Percentiles rank a stretch among this genome's conserved stretches.
phyloP scores from a whole-genome alignment of 1,140 invertebrate species.

The Lepidurus packardi region DNA sequence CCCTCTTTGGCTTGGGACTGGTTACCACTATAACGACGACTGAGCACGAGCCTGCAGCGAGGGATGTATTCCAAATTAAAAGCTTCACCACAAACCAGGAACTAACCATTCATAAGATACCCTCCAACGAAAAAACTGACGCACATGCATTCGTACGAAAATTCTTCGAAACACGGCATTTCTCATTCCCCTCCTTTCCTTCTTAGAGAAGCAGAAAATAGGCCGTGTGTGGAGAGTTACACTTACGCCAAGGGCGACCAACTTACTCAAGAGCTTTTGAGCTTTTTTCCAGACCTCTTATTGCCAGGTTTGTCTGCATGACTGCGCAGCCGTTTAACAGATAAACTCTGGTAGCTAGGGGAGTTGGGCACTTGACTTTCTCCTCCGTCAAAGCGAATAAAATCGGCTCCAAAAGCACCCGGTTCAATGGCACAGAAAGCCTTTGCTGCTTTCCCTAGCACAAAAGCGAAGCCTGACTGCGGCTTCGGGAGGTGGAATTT shows the following conservation, averaged over 20 bases:
- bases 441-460: background rate
- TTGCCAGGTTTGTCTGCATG: background rate
- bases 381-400: background rate
- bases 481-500: background rate
- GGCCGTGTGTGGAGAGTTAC: background rate
- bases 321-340: background rate
- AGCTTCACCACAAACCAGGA: background rate
- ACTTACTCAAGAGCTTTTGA: background rate
- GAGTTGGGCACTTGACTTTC: background rate
- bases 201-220: too few species aligned
- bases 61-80: background rate
- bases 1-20: background rate
- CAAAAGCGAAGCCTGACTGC: slow-evolving; percentile 13
- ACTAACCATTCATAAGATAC: too few species aligned
- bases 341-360: background rate
- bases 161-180: too few species aligned
- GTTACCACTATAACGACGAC: background rate
- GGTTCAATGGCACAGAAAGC: background rate
- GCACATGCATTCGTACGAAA: too few species aligned
- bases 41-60: background rate
- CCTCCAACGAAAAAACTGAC: too few species aligned
- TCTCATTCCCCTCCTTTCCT: too few species aligned
- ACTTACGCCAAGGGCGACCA: background rate
- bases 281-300: background rate
- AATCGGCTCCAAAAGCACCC: background rate